Percentiles rank a stretch among this genome's conserved stretches.
These are phyloP conservation scores for Cremastobaeus sp. DNA, from an alignment of 2,888 invertebrate species.

Conservation along the genomic window DNA sequence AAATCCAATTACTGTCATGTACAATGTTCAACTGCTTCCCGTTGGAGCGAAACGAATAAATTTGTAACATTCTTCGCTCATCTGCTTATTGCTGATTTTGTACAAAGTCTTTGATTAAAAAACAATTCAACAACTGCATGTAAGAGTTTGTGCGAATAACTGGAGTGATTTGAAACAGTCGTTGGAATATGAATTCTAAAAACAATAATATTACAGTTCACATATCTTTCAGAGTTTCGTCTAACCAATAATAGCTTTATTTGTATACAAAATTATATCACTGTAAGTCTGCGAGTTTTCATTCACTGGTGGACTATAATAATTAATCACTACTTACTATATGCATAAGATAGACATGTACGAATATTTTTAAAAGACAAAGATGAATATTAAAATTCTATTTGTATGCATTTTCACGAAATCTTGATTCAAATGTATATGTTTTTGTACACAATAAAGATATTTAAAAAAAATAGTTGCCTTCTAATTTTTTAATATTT, in stretches of 20 bases:
- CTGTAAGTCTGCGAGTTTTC: constrained; percentile 10
- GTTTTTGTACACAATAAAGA: constrained; percentile 33
- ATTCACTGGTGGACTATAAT: constrained; percentile 12
- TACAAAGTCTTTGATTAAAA: no score
- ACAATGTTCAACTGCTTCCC: no score
- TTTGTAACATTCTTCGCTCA: no score
- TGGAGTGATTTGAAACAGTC: not conserved
- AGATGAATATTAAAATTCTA: constrained; percentile 32
- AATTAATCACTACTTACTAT: no score
- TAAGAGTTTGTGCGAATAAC: constrained; percentile 7
- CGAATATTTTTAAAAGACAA: constrained; percentile 29
- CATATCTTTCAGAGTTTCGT: not conserved
- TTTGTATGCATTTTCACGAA: constrained; percentile 33
- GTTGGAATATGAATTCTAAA: constrained; percentile 5
- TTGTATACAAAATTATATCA: constrained; percentile 24
- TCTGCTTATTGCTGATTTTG: no score
- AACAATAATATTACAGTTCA: not conserved
- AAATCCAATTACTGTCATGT: no score
- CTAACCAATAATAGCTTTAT: constrained; percentile 5
- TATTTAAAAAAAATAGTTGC: not conserved
- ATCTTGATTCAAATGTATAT: constrained; percentile 20
- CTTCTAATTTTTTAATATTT: not conserved
- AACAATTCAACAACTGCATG: no score
- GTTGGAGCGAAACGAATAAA: no score
- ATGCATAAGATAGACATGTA: constrained; percentile 22